Evolutionary conservation across 23 tunicate genomes (phyloP).

Genomic region (Phallusia fumigata): DNA sequence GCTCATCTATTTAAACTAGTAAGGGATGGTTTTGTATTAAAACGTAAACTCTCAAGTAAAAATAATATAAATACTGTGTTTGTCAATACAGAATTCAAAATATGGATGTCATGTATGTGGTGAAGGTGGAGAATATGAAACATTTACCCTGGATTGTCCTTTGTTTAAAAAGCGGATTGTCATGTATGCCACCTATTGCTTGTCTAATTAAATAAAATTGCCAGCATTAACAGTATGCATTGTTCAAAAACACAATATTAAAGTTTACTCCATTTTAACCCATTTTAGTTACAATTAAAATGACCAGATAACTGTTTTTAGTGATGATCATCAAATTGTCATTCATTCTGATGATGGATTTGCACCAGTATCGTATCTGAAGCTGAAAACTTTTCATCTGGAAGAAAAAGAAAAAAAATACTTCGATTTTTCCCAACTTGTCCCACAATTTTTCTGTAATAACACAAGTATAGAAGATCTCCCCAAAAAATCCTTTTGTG

Average conservation of each 20-base stretch:
- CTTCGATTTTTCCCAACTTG: not conserved
- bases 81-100: conserved; percentile 31
- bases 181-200: conserved; percentile 57
- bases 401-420: conserved; percentile 29
- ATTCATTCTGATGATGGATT: conserved; percentile 84
- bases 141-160: conserved; percentile 95
- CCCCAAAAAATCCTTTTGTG: no score
- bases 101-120: conserved; percentile 93
- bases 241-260: no score
- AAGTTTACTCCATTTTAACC: no score
- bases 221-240: no score
- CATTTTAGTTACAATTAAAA: no score
- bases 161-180: conserved; percentile 77
- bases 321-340: conserved; percentile 68
- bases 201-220: no score
- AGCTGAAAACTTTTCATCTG: conserved; percentile 51
- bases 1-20: conserved; percentile 47
- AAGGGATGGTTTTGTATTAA: not conserved
- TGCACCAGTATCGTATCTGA: conserved; percentile 73
- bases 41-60: no score
- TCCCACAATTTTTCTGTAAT: conserved; percentile 10
- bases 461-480: not conserved
- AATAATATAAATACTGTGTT: no score
- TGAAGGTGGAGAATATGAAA: conserved; percentile 99
- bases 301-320: not conserved